Evolutionary conservation across 2,113 vertebrate genomes (phyloP).

Genomic region (Thamnophis sirtalis): DNA sequence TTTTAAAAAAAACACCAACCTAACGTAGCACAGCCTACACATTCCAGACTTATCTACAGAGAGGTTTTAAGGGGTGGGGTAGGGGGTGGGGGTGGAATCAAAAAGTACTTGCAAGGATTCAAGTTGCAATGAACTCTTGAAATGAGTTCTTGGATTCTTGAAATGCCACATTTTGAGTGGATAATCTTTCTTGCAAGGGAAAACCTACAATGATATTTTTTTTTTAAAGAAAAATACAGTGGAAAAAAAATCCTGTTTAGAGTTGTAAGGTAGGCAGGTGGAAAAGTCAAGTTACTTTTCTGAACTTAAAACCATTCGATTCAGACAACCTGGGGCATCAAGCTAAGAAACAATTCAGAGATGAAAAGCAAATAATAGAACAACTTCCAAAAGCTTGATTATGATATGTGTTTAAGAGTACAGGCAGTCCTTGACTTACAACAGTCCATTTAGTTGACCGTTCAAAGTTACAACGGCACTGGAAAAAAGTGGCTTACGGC

Average conservation of each 20-base stretch:
- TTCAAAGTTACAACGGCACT: neutral
- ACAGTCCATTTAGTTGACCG: neutral
- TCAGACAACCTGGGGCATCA: neutral
- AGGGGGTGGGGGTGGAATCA: accelerated
- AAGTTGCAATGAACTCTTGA: neutral
- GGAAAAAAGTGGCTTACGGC: neutral
- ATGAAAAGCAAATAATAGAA: neutral
- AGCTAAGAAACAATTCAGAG: neutral
- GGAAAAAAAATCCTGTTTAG: neutral
- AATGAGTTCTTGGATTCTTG: slow-evolving; percentile 52
- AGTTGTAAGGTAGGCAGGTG: neutral
- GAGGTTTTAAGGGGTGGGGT: neutral
- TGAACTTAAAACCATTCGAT: neutral
- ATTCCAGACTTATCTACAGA: slow-evolving; percentile 50
- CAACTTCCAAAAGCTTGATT: neutral
- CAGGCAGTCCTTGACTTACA: neutral
- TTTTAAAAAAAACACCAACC: slow-evolving; percentile 4
- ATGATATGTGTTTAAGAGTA: neutral
- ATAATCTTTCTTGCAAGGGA: slow-evolving; percentile 20
- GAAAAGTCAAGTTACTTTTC: neutral
- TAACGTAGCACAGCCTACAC: neutral
- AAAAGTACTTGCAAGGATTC: slow-evolving; percentile 37
- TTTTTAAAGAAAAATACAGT: neutral
- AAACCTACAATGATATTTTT: neutral
- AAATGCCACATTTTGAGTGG: slow-evolving; percentile 57